Percentiles rank a stretch among this genome's conserved stretches.
phyloP scores from a whole-genome alignment of 2,113 vertebrate genomes.

The Phyllopteryx taeniolatus region DNA sequence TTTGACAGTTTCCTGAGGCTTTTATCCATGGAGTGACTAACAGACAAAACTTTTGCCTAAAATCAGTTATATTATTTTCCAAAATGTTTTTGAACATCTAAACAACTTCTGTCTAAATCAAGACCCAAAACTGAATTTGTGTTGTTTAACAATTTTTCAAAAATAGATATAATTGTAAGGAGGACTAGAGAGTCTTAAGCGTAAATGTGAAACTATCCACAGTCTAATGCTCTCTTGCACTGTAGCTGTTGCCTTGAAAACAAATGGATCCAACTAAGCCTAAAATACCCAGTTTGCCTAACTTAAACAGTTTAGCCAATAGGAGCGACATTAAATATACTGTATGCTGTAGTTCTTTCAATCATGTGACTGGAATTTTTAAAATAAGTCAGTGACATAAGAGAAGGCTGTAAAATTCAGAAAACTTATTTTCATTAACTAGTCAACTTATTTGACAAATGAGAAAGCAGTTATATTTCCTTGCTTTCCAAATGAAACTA shows the following conservation, averaged over 20 bases:
- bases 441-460: too few species aligned
- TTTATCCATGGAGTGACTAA: background rate
- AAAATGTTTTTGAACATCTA: background rate
- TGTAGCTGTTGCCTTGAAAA: background rate
- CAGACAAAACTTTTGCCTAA: background rate
- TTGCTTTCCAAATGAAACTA: too few species aligned
- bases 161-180: background rate
- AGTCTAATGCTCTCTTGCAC: background rate
- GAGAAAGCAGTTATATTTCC: too few species aligned
- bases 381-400: background rate
- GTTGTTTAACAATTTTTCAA: background rate
- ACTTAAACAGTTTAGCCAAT: background rate
- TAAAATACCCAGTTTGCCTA: too few species aligned
- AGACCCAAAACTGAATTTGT: background rate
- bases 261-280: background rate
- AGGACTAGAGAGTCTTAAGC: background rate
- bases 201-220: background rate
- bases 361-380: background rate
- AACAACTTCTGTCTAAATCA: background rate
- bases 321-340: background rate
- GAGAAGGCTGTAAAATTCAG: too few species aligned
- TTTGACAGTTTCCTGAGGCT: background rate
- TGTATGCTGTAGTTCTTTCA: background rate
- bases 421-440: too few species aligned
- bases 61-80: background rate